Conservation (phyloP, 1,140 invertebrate species). For the Melipona quadrifasciata region DNA sequence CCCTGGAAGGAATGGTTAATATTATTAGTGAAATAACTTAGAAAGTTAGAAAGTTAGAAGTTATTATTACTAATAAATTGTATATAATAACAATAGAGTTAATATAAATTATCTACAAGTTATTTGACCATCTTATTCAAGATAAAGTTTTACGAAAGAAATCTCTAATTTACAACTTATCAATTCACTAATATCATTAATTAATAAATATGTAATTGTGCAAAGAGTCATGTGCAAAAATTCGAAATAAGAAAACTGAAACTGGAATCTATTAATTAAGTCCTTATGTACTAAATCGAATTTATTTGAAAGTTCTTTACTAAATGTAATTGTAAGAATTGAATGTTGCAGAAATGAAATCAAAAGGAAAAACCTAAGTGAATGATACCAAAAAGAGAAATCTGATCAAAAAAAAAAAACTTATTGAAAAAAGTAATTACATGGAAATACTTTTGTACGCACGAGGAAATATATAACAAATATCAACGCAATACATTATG, state of each 20-base stretch:
- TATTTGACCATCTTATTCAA: background rate
- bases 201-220: background rate
- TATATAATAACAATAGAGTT: background rate
- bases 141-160: background rate
- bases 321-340: background rate
- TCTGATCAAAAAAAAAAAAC: background rate
- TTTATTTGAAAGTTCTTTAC: background rate
- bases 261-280: background rate
- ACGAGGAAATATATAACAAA: background rate
- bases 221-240: background rate
- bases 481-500: conserved; percentile 8
- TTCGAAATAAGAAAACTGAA: background rate
- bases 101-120: background rate
- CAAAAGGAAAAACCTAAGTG: background rate
- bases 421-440: background rate
- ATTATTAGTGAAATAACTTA: background rate
- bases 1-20: background rate
- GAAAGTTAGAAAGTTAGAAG: too few species aligned
- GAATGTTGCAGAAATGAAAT: too few species aligned
- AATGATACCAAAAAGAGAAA: background rate
- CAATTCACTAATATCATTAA: background rate
- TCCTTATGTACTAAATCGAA: too few species aligned
- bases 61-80: background rate
- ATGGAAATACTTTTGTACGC: background rate
- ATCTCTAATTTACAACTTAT: background rate